phyloP scores from a whole-genome alignment of 2,888 invertebrate species.

The Baronia brevicornis region DNA sequence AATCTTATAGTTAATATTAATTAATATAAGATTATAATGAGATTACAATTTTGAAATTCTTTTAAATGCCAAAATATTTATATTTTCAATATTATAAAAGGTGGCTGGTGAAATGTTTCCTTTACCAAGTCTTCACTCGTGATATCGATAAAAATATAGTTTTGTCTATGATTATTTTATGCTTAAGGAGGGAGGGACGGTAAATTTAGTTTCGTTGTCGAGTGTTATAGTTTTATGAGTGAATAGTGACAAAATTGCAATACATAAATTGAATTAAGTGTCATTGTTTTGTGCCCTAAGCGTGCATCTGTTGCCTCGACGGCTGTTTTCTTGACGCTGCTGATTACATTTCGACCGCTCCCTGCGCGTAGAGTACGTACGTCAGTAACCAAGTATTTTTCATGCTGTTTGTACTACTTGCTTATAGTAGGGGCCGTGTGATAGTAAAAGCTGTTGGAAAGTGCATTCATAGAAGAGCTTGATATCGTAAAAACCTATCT shows the following conservation, averaged over 20 bases:
- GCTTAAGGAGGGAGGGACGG: constrained; percentile 62
- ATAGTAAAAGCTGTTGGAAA: constrained; percentile 75
- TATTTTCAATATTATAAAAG: constrained; percentile 17
- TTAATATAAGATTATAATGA: too few species aligned
- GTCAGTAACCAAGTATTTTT: constrained; percentile 68
- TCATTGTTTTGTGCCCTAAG: constrained; percentile 44
- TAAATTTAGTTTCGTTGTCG: constrained; percentile 69
- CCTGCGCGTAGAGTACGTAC: constrained; percentile 67
- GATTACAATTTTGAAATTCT: too few species aligned
- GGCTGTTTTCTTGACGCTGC: constrained; percentile 35
- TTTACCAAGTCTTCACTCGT: constrained; percentile 3
- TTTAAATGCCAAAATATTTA: too few species aligned
- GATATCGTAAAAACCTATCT: constrained; percentile 62
- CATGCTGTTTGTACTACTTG: constrained; percentile 70
- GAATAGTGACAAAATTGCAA: constrained; percentile 50
- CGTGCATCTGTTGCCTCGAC: constrained; percentile 33
- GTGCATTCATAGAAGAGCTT: constrained; percentile 63
- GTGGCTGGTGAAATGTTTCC: constrained; percentile 3
- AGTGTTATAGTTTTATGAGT: constrained; percentile 51
- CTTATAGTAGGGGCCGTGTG: constrained; percentile 57
- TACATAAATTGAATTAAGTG: constrained; percentile 50
- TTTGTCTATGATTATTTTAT: constrained; percentile 59
- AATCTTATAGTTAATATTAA: too few species aligned
- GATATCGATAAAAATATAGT: constrained; percentile 4
- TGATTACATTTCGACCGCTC: constrained; percentile 68